Evolutionary conservation across 2,888 invertebrate species (phyloP), one percentile per base, ranked within the genome.

Genomic region (Diarsia mendica): DNA sequence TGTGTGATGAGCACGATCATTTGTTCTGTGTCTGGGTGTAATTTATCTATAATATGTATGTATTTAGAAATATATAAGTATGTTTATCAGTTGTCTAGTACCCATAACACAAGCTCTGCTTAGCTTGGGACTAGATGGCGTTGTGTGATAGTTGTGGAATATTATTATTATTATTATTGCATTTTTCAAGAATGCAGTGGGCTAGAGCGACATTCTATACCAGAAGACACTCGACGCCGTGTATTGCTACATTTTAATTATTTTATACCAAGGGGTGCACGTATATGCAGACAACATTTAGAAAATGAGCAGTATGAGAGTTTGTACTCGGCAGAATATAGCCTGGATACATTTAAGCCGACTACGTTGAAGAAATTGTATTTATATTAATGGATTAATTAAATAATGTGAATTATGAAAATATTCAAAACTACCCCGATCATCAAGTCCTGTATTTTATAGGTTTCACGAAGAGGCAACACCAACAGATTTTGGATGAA

Each of bases 211-310:
- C 67, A 67, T 67, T 39, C 67, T 51, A 33, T 67, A 67, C 53
- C 67, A 67, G 67, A 67, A 51, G 67, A 53, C 65, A 65, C 65
- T 46, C 66, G 66, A 20, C 66, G 66, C 66, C 66, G 66, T 5
- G 18, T 65, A 48, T 48, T 65, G 18, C 2, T 65, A 46, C 23
- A 46, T 23, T 65, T 46, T 65, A 18, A 66, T 48, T 66, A 53
- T 67, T 67, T 53, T 53, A 39, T 67, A 48, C 67, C 67, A 53
- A 67, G 33, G 33, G 60, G 60, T 60, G 60, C 60, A 60, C 60
- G 60, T 33, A 60, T 60, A 20, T 60, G 60, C 60, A 33, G 60
- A 33, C 60, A 33, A 60, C 60, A 60, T 33, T 20, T 33, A 33
- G 60, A 60, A 60, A 60, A 60, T 60, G 60, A 60, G 60, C 60